These are phyloP conservation scores for Baccha elongata DNA, from an alignment of 2,888 invertebrate genomes.

Conservation along the genomic window DNA sequence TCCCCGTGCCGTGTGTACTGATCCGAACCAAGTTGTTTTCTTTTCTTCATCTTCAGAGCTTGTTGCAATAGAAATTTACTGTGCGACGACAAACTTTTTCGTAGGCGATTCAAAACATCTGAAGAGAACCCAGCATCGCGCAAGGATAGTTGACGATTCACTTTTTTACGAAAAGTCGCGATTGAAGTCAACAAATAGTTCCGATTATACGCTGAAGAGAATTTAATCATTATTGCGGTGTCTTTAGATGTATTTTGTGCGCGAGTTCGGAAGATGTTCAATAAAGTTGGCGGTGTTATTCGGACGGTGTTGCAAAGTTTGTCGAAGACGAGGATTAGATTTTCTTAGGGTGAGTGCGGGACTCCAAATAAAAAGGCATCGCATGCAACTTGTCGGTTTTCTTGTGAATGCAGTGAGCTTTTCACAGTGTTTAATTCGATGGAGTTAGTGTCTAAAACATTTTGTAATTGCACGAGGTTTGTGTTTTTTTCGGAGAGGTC, in stretches of 20 bases:
- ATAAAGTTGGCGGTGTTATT: neutral
- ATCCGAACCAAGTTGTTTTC: neutral
- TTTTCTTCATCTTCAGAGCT: conserved; percentile 4
- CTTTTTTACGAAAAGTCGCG: neutral
- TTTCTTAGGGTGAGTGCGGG: neutral
- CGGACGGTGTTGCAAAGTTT: neutral
- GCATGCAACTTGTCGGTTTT: neutral
- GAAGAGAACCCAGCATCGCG: neutral
- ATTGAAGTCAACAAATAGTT: neutral
- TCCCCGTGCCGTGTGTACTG: neutral
- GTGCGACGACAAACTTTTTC: neutral
- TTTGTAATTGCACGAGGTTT: neutral
- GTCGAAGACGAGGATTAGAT: neutral
- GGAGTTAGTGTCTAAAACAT: neutral
- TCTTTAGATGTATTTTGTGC: neutral
- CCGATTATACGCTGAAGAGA: neutral
- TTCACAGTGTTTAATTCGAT: neutral
- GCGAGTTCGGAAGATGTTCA: neutral
- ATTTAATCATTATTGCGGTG: neutral
- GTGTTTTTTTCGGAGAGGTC: neutral
- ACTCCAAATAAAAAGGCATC: neutral
- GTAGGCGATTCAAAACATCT: neutral
- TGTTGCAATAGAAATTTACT: neutral
- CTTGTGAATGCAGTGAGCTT: neutral
- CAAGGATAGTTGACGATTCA: neutral